Conservation (phyloP, 2,888 invertebrate species). For the Antitype chi region DNA sequence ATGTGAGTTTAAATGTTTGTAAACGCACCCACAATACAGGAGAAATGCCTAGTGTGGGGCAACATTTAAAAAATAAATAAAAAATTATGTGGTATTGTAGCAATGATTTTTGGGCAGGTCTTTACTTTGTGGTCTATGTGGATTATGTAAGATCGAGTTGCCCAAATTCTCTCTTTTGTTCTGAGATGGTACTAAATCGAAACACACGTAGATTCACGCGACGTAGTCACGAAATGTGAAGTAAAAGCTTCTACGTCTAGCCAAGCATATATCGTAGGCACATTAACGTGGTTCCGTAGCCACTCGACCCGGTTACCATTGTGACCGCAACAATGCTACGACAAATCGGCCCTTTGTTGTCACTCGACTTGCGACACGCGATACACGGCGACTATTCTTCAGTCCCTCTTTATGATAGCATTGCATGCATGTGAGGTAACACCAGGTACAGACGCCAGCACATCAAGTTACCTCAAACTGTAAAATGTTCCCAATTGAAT, state of each 20-base stretch:
- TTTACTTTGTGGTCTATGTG: background rate
- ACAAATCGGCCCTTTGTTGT: constrained; percentile 85
- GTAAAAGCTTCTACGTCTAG: constrained; percentile 47
- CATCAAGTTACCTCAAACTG: too few relatives aligned
- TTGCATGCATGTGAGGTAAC: constrained; percentile 42
- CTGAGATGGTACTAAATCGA: background rate
- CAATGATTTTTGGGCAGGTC: background rate
- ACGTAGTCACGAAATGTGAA: constrained; percentile 36
- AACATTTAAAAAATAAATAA: too few relatives aligned
- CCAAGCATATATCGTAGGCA: constrained; percentile 64
- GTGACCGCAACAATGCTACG: constrained; percentile 78
- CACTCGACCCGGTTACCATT: constrained; percentile 80
- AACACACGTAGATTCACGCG: constrained; percentile 18
- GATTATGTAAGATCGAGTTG: background rate
- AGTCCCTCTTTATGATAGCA: constrained; percentile 34
- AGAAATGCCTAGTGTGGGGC: too few relatives aligned
- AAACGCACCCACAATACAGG: too few relatives aligned
- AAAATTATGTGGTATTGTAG: background rate
- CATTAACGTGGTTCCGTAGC: constrained; percentile 74
- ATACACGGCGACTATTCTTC: constrained; percentile 64
- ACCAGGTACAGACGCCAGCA: too few relatives aligned
- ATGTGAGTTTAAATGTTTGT: too few relatives aligned
- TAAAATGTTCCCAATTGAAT: too few relatives aligned
- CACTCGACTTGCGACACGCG: constrained; percentile 72
- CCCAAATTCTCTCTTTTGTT: background rate